Evolutionary conservation across 1,140 invertebrate species (phyloP).

Genomic region (Drosophila watanabei): DNA sequence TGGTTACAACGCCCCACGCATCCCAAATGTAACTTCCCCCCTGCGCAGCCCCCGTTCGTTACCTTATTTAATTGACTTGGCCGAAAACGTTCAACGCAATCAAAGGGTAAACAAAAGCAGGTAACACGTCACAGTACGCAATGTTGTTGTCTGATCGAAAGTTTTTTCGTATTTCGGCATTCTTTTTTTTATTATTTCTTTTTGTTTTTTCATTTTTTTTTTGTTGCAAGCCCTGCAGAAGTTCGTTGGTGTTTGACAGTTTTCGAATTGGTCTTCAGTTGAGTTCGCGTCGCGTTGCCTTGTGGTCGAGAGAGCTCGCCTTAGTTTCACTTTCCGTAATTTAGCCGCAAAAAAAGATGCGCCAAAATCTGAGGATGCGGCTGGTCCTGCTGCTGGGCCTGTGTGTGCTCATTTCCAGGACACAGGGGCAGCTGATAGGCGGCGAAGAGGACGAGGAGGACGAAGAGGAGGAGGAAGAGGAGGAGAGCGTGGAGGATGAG

Average conservation of each 20-base stretch:
- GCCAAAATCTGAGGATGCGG: slow-evolving; percentile 37
- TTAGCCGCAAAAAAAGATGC: slow-evolving; percentile 32
- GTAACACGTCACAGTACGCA: slow-evolving; percentile 43
- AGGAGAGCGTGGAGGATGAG: slow-evolving; percentile 78
- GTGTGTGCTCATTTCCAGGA: slow-evolving; percentile 54
- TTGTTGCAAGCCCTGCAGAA: slow-evolving; percentile 55
- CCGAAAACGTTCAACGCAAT: slow-evolving; percentile 49
- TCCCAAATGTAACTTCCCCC: slow-evolving; percentile 26
- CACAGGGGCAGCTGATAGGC: slow-evolving; percentile 70
- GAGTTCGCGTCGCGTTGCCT: slow-evolving; percentile 53
- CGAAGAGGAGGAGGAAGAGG: slow-evolving; percentile 78
- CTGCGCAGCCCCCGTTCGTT: neutral
- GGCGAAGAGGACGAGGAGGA: slow-evolving; percentile 78
- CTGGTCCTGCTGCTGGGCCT: slow-evolving; percentile 58
- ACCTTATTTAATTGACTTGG: slow-evolving; percentile 55
- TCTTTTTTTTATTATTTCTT: slow-evolving; percentile 45
- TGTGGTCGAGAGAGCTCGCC: slow-evolving; percentile 49
- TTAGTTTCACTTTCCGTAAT: slow-evolving; percentile 60
- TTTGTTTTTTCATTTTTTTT: slow-evolving; percentile 20
- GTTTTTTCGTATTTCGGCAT: slow-evolving; percentile 74
- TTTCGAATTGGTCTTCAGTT: slow-evolving; percentile 68
- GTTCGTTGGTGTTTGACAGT: slow-evolving; percentile 50
- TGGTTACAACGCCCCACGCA: slow-evolving; percentile 44
- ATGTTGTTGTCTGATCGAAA: slow-evolving; percentile 71
- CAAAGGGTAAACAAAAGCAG: slow-evolving; percentile 55